Percentiles rank a stretch among this genome's conserved stretches.
phyloP scores from a whole-genome alignment of 2,113 vertebrate genomes.

The Columba livia region DNA sequence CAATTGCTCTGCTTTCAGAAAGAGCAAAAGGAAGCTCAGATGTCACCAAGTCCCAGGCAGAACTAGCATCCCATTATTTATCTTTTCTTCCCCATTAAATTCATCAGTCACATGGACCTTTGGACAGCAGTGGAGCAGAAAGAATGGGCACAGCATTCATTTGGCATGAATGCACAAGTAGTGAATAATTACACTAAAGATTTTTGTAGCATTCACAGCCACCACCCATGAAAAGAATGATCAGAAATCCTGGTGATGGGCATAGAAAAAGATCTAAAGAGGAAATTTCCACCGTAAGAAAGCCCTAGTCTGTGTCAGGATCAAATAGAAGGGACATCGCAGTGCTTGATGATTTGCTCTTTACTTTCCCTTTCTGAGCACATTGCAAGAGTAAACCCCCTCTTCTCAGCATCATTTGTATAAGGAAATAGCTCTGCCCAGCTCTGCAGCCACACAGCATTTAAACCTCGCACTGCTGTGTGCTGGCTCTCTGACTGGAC shows the following conservation, averaged over 20 bases:
- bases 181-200: not conserved
- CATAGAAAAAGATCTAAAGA: not conserved
- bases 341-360: not conserved
- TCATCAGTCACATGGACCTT: rapidly evolving
- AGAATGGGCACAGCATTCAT: not conserved
- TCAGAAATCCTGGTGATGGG: not conserved
- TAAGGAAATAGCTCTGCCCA: not conserved
- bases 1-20: conserved; percentile 6
- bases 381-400: not conserved
- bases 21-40: not conserved
- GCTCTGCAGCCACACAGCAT: not conserved
- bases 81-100: not conserved
- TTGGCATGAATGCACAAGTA: not conserved
- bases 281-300: not conserved
- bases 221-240: not conserved
- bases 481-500: not conserved
- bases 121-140: not conserved
- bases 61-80: not conserved
- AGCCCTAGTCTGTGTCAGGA: not conserved
- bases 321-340: not conserved
- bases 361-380: not conserved
- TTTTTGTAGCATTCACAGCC: not conserved
- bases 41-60: not conserved
- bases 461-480: not conserved
- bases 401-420: not conserved